Conservation (phyloP, 2,113 vertebrate genomes). For the Dicerorhinus sumatrensis region DNA sequence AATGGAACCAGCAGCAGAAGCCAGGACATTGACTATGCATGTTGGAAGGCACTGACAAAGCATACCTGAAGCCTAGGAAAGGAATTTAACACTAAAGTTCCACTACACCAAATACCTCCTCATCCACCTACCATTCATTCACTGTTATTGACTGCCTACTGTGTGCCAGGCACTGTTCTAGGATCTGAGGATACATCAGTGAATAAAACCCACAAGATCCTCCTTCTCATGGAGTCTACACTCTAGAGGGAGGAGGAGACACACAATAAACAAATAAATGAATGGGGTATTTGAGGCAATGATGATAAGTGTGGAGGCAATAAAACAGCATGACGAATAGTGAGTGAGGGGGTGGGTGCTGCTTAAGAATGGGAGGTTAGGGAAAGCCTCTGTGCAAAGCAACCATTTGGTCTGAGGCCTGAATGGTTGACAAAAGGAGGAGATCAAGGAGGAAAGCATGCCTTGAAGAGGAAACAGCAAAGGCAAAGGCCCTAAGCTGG, state of each 20-base stretch:
- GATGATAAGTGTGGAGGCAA: not conserved
- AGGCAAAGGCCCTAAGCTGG: not conserved
- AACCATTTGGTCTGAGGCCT: not conserved
- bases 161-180: not conserved
- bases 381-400: not conserved
- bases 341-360: not conserved
- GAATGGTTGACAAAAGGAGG: not conserved
- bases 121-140: not conserved
- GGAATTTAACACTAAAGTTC: not conserved
- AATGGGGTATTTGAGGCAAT: not conserved
- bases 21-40: not conserved
- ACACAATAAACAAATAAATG: not conserved
- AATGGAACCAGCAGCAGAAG: not conserved
- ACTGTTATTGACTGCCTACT: not conserved
- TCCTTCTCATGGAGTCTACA: not conserved
- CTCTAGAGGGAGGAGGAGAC: not conserved
- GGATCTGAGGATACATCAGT: not conserved
- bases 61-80: not conserved
- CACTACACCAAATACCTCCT: not conserved
- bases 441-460: not conserved
- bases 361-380: not conserved
- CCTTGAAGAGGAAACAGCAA: not conserved
- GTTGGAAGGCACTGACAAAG: not conserved
- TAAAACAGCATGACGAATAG: not conserved
- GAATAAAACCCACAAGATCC: not conserved